These are phyloP conservation scores for Sardina pilchardus DNA, from an alignment of 2,113 vertebrate genomes.

Conservation along the genomic window DNA sequence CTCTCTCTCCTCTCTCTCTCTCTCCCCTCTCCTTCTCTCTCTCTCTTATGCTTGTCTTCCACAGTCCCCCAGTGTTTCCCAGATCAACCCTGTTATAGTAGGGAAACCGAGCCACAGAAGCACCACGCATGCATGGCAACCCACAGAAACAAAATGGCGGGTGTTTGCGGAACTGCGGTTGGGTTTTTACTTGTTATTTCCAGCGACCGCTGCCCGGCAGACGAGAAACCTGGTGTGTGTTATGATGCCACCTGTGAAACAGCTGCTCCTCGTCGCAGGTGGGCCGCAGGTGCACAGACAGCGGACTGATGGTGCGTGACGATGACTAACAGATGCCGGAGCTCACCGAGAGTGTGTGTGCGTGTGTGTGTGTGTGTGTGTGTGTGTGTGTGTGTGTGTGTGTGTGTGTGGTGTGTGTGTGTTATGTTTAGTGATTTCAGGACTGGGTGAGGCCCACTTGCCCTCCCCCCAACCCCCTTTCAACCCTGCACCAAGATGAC, in stretches of 20 bases:
- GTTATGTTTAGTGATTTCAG: neutral
- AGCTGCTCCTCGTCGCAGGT: slow-evolving; percentile 36
- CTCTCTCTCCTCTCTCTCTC: neutral
- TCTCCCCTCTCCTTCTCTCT: neutral
- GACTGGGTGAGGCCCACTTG: neutral
- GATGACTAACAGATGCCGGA: slow-evolving; percentile 3
- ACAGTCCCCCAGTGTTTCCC: neutral
- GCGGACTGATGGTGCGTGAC: neutral
- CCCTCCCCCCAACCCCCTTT: neutral
- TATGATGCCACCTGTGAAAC: slow-evolving; percentile 27
- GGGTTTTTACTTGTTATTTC: neutral
- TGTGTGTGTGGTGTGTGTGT: slow-evolving; percentile 14
- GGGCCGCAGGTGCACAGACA: slow-evolving; percentile 28
- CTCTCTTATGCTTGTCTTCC: neutral
- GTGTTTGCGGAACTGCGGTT: neutral
- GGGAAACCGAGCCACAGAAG: slow-evolving; percentile 8
- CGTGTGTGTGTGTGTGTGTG: neutral
- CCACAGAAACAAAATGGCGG: slow-evolving; percentile 37
- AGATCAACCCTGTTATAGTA: neutral
- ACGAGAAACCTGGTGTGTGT: slow-evolving; percentile 3
- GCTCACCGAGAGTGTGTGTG: neutral
- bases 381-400: neutral
- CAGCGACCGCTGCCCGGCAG: neutral
- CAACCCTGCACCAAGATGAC: neutral
- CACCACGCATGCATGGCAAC: neutral